Conservation (phyloP, 2,113 vertebrate species). For the Onychorhynchus coronatus region DNA sequence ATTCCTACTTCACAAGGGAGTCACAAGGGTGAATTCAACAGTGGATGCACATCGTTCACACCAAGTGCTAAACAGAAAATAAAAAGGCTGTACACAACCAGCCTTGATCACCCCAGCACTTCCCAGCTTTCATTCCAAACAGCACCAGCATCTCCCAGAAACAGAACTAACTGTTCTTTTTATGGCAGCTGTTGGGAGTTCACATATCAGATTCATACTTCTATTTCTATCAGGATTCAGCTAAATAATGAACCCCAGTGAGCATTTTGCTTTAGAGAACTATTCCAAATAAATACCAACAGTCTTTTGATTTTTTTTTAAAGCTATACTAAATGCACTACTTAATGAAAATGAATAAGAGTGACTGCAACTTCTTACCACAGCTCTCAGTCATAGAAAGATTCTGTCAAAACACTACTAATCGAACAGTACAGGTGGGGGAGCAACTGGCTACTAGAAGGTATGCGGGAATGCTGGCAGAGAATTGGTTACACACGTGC, state of each 20-base stretch:
- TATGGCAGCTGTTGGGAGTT: not conserved
- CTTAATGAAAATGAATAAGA: not conserved
- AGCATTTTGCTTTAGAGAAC: not conserved
- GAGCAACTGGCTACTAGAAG: not conserved
- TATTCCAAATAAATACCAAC: not conserved
- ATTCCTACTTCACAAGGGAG: not conserved
- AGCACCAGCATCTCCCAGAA: not conserved
- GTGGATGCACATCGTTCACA: rapidly evolving
- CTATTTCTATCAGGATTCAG: not conserved
- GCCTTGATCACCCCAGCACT: not conserved
- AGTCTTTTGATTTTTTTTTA: not conserved
- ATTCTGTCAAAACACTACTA: not conserved
- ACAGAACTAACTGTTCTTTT: not conserved
- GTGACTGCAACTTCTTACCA: not conserved
- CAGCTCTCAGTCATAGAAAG: not conserved
- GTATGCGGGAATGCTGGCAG: not conserved
- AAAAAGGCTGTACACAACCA: not conserved
- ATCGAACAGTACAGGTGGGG: not conserved
- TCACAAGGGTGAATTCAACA: not conserved
- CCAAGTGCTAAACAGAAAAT: not conserved
- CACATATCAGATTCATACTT: not conserved
- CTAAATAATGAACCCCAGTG: not conserved
- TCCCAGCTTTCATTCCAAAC: not conserved
- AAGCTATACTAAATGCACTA: not conserved
- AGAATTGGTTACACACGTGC: rapidly evolving